Conservation (phyloP, 1,140 invertebrate genomes). For the Carposina sasakii region DNA sequence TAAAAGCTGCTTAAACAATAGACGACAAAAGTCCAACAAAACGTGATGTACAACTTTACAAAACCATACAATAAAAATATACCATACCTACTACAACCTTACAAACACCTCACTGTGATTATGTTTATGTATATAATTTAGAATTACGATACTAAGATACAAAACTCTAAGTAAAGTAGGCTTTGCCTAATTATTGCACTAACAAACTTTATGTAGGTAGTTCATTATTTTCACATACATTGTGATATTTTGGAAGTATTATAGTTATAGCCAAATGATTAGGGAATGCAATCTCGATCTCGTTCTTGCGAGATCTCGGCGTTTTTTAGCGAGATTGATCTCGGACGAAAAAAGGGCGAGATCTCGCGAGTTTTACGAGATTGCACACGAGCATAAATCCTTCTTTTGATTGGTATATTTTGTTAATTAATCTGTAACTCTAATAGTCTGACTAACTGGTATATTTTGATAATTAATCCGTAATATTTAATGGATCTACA, state of each 20-base stretch:
- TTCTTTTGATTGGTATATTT: no score
- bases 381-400: no score
- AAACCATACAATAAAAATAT: constrained; percentile 16
- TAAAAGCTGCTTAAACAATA: constrained; percentile 28
- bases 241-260: constrained; percentile 34
- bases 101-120: constrained; percentile 15
- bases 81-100: constrained; percentile 35
- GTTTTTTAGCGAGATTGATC: no score
- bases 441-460: no score
- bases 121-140: constrained; percentile 45
- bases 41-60: constrained; percentile 2
- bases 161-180: constrained; percentile 60
- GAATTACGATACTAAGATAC: constrained; percentile 61
- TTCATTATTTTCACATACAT: constrained; percentile 40
- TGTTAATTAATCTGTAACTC: no score
- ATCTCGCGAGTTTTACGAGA: no score
- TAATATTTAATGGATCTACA: no score
- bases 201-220: constrained; percentile 56
- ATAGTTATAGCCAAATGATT: not conserved
- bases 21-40: constrained; percentile 17
- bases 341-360: no score
- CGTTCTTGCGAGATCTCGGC: no score
- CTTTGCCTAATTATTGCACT: constrained; percentile 71
- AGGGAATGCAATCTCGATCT: no score
- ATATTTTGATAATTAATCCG: no score